Evolutionary conservation across 2,797 vertebrate species (phyloP), one percentile per base, ranked within the genome.

Genomic region (Gorsachius magnificus): DNA sequence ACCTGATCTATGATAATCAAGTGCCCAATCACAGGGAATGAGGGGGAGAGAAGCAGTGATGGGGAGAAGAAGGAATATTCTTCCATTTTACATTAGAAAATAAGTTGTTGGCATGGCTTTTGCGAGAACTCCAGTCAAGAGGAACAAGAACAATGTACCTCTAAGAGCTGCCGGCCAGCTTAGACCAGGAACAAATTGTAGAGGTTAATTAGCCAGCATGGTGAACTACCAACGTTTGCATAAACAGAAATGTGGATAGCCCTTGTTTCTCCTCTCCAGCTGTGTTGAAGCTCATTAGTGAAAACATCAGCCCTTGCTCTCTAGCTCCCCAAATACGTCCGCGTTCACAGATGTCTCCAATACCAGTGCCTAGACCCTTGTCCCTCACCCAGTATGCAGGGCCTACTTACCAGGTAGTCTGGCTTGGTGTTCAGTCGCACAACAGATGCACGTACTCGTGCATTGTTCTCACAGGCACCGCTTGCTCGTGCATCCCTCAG

Each of bases 161-260:
- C 31, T 45, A 53, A 81, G 41, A 53, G 22, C 26, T 77, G 24
- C 35, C n/a, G 58, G 70, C n/a, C 28, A 19, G 19, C 63, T 31
- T 61, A 78, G n/a, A 58, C 19, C 16, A 35, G 51, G 74, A 50
- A 58, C 4, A 36, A 57, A 58, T 4, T 61, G 28, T 21, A 45
- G 75, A 81, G 25, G 25, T 81, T 74, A 58, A 36, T 54, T 53
- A 57, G 48, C 35, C 21, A 36, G 16, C 18, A 3, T 25, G 2
- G 5, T 60, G 36, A 83, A 6, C 46, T 70, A 48, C 48, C 13
- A 35, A 19, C 8, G 74, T 57, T 57, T 0, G 0, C 5, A 3
- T 25, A 21, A 74, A 51, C 9, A 38, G 51, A 69, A 65, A 41
- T 82, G 29, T 16, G n/a, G 33, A 9, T n/a, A 54, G 22, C 19